Conservation (phyloP, 2,888 invertebrate species). For the Cremastinae sp. region DNA sequence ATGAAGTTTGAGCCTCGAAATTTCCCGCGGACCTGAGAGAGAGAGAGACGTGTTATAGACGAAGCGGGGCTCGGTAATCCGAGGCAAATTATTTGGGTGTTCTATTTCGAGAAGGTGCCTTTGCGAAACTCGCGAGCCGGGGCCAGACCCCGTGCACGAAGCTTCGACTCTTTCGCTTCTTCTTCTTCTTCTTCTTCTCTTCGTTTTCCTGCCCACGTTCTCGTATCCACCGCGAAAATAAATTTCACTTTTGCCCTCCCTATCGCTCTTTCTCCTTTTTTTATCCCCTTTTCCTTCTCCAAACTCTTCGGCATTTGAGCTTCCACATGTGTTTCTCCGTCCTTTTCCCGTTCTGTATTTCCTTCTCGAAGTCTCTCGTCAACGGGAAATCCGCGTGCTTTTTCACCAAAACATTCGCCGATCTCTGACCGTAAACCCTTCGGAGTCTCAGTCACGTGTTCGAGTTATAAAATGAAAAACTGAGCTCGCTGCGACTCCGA, state of each 20-base stretch:
- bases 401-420: conserved; percentile 35
- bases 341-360: conserved; percentile 4
- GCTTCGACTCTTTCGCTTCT: conserved; percentile 55
- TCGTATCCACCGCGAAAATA: conserved; percentile 73
- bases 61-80: conserved; percentile 74
- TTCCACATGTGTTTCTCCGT: conserved; percentile 28
- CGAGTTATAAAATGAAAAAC: background rate
- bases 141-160: conserved; percentile 69
- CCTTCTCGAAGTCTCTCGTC: conserved; percentile 2
- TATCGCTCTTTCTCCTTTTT: conserved; percentile 12
- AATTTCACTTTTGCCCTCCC: conserved; percentile 68
- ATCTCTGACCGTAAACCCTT: conserved; percentile 17
- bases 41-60: conserved; percentile 54
- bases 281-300: conserved; percentile 16
- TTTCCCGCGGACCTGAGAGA: conserved; percentile 49
- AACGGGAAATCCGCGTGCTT: conserved; percentile 49
- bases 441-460: background rate
- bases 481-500: too few relatives aligned
- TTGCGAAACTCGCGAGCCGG: conserved; percentile 78
- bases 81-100: conserved; percentile 80
- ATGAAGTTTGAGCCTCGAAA: conserved; percentile 46
- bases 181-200: conserved; percentile 61
- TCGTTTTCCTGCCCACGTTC: conserved; percentile 52
- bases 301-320: conserved; percentile 29
- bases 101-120: conserved; percentile 81